Percentiles rank a stretch among this genome's conserved stretches.
Conservation (phyloP, 2,797 vertebrate genomes). For the Vireo griseus region DNA sequence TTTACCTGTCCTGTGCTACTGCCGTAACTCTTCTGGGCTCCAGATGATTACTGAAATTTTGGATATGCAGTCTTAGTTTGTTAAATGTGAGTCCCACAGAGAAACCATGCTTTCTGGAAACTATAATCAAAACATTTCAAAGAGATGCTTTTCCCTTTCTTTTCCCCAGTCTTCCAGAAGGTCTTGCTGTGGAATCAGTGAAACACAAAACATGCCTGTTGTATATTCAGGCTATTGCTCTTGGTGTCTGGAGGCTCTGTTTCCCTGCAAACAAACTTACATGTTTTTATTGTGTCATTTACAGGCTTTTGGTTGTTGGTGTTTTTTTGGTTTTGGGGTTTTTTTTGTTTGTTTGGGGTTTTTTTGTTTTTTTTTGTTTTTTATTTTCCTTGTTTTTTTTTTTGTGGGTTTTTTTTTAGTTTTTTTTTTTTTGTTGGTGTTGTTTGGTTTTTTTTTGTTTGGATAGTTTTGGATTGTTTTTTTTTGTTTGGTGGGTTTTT, state of each 20-base stretch:
- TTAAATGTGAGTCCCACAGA: not conserved
- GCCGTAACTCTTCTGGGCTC: not conserved
- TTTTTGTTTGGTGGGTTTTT: too few relatives aligned
- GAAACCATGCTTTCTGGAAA: not conserved
- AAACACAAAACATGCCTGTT: not conserved
- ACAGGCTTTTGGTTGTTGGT: not conserved
- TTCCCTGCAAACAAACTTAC: not conserved
- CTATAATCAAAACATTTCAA: rapidly evolving
- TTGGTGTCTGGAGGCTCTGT: not conserved
- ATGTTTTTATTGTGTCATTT: not conserved
- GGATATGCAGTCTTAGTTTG: not conserved
- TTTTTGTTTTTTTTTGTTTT: too few relatives aligned
- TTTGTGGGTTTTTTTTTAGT: too few relatives aligned
- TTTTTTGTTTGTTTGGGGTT: too few relatives aligned
- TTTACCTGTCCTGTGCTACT: not conserved
- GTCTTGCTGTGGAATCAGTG: not conserved
- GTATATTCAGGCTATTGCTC: not conserved
- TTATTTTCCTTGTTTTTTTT: too few relatives aligned
- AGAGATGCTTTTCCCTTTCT: not conserved
- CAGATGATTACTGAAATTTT: not conserved
- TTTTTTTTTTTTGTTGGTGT: too few relatives aligned
- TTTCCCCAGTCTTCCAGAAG: not conserved
- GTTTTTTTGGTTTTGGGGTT: too few relatives aligned
- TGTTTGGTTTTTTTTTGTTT: too few relatives aligned
- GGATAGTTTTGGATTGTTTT: too few relatives aligned